Evolutionary conservation across 2,888 invertebrate species (phyloP).

Genomic region (Crematogaster levior): DNA sequence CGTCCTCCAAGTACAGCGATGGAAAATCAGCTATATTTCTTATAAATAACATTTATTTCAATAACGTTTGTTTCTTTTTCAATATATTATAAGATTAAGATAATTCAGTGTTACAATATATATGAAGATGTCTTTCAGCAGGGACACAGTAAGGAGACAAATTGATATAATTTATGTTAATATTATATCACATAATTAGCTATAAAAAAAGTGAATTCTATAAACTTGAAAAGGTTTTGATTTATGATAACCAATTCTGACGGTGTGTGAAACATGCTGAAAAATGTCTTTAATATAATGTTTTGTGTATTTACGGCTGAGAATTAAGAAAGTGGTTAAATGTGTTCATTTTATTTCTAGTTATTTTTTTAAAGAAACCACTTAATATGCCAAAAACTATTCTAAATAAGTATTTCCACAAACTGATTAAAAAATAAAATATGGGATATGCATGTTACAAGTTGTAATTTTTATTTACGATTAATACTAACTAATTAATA

Average conservation of each 20-base stretch:
- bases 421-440: background rate
- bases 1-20: slow-evolving; percentile 88
- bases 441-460: background rate
- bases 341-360: background rate
- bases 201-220: background rate
- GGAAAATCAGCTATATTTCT: slow-evolving; percentile 89
- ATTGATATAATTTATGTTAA: background rate
- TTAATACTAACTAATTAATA: too few relatives aligned
- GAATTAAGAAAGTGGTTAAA: background rate
- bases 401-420: background rate
- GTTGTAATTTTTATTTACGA: background rate
- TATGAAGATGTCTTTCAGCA: background rate
- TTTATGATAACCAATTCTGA: background rate
- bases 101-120: background rate
- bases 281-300: background rate
- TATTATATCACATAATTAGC: background rate
- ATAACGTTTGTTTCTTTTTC: background rate
- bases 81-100: background rate
- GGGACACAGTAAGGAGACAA: background rate
- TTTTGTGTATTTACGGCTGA: background rate
- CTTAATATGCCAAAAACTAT: background rate
- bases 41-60: slow-evolving; percentile 84
- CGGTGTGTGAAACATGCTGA: background rate
- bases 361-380: background rate
- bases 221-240: background rate